Evolutionary conservation across 2,888 invertebrate genomes (phyloP).

Genomic region (Sinopyrophorus schimmeli): DNA sequence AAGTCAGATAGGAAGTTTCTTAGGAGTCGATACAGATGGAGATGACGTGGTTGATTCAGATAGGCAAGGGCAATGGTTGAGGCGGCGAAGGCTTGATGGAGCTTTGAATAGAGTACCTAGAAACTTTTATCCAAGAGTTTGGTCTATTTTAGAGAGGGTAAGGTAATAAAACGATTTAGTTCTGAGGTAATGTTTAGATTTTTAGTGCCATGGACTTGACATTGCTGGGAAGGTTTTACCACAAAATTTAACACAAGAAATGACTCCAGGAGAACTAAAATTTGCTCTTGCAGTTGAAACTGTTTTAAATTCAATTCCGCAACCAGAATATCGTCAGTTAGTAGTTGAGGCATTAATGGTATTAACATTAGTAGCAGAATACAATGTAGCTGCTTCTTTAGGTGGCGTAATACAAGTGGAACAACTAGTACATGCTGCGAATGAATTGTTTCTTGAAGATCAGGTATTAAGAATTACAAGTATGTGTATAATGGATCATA

Average conservation of each 20-base stretch:
- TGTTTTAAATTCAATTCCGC: slow-evolving; percentile 94
- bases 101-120: slow-evolving; percentile 95
- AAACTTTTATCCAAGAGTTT: slow-evolving; percentile 94
- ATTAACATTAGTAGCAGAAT: slow-evolving; percentile 85
- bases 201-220: slow-evolving; percentile 88
- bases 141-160: slow-evolving; percentile 88
- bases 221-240: slow-evolving; percentile 90
- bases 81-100: slow-evolving; percentile 92
- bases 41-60: slow-evolving; percentile 67
- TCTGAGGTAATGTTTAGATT: slow-evolving; percentile 38
- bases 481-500: not conserved
- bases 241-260: slow-evolving; percentile 95
- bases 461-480: slow-evolving; percentile 66
- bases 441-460: slow-evolving; percentile 92
- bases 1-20: slow-evolving; percentile 54
- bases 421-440: slow-evolving; percentile 90
- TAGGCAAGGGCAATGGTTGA: slow-evolving; percentile 95
- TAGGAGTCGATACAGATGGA: slow-evolving; percentile 53
- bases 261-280: slow-evolving; percentile 98
- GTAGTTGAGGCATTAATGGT: slow-evolving; percentile 98
- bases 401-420: slow-evolving; percentile 88
- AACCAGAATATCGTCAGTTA: slow-evolving; percentile 96
- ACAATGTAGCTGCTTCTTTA: slow-evolving; percentile 75
- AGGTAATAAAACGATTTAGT: slow-evolving; percentile 41
- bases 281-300: slow-evolving; percentile 98